These are phyloP conservation scores for Aproaerema taeniolella DNA, from an alignment of 2,888 invertebrate species.

Conservation along the genomic window DNA sequence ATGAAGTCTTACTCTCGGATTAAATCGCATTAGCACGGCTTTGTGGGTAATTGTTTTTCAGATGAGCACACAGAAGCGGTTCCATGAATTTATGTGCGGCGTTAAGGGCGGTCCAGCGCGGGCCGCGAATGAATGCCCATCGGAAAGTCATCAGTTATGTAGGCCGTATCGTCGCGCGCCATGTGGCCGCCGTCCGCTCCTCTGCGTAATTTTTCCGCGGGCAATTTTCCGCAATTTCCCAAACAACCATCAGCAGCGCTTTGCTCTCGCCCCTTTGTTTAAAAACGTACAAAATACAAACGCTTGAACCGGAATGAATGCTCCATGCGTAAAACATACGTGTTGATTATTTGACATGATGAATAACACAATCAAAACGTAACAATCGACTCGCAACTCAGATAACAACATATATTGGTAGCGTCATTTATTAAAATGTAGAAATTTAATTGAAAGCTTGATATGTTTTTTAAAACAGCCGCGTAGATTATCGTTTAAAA, in stretches of 20 bases:
- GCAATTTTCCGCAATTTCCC: constrained; percentile 62
- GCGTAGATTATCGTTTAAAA: too few relatives aligned
- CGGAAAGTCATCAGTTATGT: constrained; percentile 76
- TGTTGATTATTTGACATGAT: constrained; percentile 30
- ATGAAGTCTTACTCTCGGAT: too few relatives aligned
- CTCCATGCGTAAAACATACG: constrained; percentile 14
- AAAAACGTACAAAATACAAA: constrained; percentile 43
- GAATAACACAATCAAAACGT: constrained; percentile 33
- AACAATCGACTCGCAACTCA: too few relatives aligned
- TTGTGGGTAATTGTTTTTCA: constrained; percentile 41
- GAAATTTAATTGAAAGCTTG: too few relatives aligned
- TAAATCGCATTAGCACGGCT: constrained; percentile 24
- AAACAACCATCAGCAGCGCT: constrained; percentile 51
- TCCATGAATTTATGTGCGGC: constrained; percentile 42
- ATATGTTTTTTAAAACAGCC: too few relatives aligned
- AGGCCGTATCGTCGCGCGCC: constrained; percentile 66
- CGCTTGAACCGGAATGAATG: constrained; percentile 32
- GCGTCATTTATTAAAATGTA: too few relatives aligned
- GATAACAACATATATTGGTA: too few relatives aligned
- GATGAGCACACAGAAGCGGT: constrained; percentile 35
- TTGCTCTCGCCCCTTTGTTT: constrained; percentile 49
- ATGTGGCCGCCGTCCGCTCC: constrained; percentile 50
- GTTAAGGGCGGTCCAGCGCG: constrained; percentile 31
- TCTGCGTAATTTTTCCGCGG: constrained; percentile 64
- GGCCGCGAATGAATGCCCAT: constrained; percentile 70